Base-by-base conservation (phyloP, 2,888 invertebrate species). In the Agelastica alni region DNA sequence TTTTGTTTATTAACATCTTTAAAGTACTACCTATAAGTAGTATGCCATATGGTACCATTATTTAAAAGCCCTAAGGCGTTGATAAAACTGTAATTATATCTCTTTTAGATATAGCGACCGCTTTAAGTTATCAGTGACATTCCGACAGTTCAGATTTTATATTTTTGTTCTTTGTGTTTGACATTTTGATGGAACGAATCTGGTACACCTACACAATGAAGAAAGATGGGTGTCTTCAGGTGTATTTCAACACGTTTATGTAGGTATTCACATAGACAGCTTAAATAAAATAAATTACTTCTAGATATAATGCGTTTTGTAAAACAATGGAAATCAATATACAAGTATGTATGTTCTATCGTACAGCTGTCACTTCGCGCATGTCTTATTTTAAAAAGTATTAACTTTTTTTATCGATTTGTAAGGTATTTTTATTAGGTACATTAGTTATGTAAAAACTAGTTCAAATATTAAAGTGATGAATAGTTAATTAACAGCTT, bases 81-180 rank as follows among this genome's bases (percentile, higher is more conserved):
- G 37, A 44, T 44, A 32, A 28, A 16, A 30, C 31, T 44, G 44
- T 31, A 28, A 30, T 39, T 39, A 39, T 39, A 39, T 39, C 37
- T 20, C 12, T 39, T 39, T 18, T 18, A 12, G 12, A 18, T 39
- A 39, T 10, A 39, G 12, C 10, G 12, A 20, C 37, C 37, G 37
- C 37, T 39, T 39, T 39, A 39, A 39, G 20, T 18, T 39, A 39
- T 39, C 37, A 39, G 20, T 39, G 37, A 39, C 37, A 39, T 10
- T 12, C 10, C 10, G 37, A 39, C 37, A 39, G n/a, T 10, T 39
- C 2, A 18, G n/a, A 17, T 37, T 37, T 37, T 37, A 37, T 37
- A 18, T 20, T 37, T 20, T 39, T 39, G 37, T 39, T 20, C 18
- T 39, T 4, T 20, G 12, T 14, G n/a, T 20, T 39, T 39, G 37